Base-by-base conservation (phyloP, 2,113 vertebrate genomes). In the Todiramphus saurophagus region DNA sequence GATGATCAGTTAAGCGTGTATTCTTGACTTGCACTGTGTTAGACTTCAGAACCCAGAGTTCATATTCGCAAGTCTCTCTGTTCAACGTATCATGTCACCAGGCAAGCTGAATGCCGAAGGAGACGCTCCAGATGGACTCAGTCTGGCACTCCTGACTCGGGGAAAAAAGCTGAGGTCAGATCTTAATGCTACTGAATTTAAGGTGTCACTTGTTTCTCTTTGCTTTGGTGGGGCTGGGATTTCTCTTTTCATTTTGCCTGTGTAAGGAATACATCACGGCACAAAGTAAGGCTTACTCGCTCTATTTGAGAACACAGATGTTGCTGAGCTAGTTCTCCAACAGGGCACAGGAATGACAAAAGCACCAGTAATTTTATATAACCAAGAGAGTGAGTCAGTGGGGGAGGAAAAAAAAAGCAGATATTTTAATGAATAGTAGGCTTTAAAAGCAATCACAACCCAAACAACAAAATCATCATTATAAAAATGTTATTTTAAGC, bases 111-210 rank as follows among this genome's bases (percentile, higher is more conserved):
- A 88, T 85, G 92, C 74, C 70, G 75, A 51, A 93, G 81, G 81
- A 93, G 96, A 91, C 35, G 18, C 81, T 91, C 79, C 94, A 96
- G 94, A 95, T 94, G 93, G 94, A 86, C 53, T 68, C 85, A 87
- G 85, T 92, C 90, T 92, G 86, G 86, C 83, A 76, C 83, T 94
- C 75, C 35, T 59, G 53, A 66, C 51, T 83, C 43, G 30, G 70
- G 18, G 28, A 88, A 81, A 70, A 87, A 41, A 82, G 24, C 74
- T 70, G 62, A 89, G 39, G 83, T 90, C 51, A 92, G 60, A 84
- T 68, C 55, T 75, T 79, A 74, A 92, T 0, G 3, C 60, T 53
- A 18, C 66, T 86, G 55, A 93, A 83, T 48, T 70, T 73, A 73
- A 95, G 81, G 89, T 83, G 78, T 73, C 60, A 84, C 83, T 93